Base-by-base conservation (phyloP, 92 coral and sea anemone genomes). In the Phenganax marumi region DNA sequence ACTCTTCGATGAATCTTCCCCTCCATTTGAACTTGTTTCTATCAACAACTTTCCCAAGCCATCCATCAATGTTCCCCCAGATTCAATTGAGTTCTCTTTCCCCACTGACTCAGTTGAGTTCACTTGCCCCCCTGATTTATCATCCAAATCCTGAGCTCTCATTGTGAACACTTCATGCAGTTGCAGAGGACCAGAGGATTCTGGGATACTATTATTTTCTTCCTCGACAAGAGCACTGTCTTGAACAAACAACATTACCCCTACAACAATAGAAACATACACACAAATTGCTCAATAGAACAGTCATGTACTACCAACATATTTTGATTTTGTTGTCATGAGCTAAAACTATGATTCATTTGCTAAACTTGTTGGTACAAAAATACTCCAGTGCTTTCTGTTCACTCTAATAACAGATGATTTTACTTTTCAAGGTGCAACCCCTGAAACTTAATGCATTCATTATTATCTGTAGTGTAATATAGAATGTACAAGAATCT, bases 191-290 rank as follows among this genome's bases (percentile, higher is more conserved):
- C 60, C 73, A 10, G 83, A 72, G n/a, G 83, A 62, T 50, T 43
- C 2, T 8, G 73, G 58, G 7, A 78, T 11, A 46, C 0, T 49
- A 49, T 62, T 73, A 24, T 11, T 19, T 12, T 52, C 60, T 22
- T 43, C 47, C 49, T 78, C 83, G 23, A 78, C 83, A 17, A 78
- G 46, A 72, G 94, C 98, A 82, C 93, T 89, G 84, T 95, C 98
- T 83, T 95, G 98, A 33, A 95, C 87, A 11, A 92, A 81, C 56
- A 95, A 74, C 49, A 89, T 85, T 22, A 91, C 87, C 63, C 98
- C 98, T 95, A 54, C 8, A 23, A 33, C 43, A 33, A 33, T 33
- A 33, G 43, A 83, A 53, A 69, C 50, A 69, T 11, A 24, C 17
- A 77, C 26, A 5, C 79, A 46, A 58, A 61, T 23, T 22, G 12